Conservation (phyloP, 1,140 invertebrate species). For the Phthorimaea operculella region DNA sequence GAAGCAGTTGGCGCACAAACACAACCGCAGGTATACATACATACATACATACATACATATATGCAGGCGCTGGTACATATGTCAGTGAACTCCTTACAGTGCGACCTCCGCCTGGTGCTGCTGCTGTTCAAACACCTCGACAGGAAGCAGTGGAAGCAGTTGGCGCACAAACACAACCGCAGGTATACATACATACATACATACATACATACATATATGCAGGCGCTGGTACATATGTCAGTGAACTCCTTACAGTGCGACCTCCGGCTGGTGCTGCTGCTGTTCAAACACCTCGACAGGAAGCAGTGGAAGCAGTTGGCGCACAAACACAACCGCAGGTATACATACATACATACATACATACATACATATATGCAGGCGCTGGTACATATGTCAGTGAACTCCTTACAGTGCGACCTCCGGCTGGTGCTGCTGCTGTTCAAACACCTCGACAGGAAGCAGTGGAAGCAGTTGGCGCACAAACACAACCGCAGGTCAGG, state of each 20-base stretch:
- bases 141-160: constrained; percentile 38
- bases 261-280: constrained; percentile 32
- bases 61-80: constrained; percentile 42
- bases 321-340: constrained; percentile 43
- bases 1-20: constrained; percentile 39
- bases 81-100: constrained; percentile 41
- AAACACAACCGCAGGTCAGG: constrained; percentile 43
- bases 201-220: no score
- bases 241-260: constrained; percentile 42
- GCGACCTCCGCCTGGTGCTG: constrained; percentile 36
- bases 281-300: constrained; percentile 37
- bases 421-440: constrained; percentile 39
- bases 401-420: constrained; percentile 36
- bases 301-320: constrained; percentile 44
- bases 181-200: constrained; percentile 35
- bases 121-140: constrained; percentile 37
- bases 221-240: constrained; percentile 41
- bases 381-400: constrained; percentile 44
- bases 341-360: no score
- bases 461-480: constrained; percentile 49
- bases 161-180: constrained; percentile 41
- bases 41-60: no score
- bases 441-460: constrained; percentile 30
- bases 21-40: constrained; percentile 45
- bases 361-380: no score